Percentiles rank a stretch among this genome's conserved stretches.
Conservation (phyloP, 2,797 vertebrate species). For the Picus viridis region DNA sequence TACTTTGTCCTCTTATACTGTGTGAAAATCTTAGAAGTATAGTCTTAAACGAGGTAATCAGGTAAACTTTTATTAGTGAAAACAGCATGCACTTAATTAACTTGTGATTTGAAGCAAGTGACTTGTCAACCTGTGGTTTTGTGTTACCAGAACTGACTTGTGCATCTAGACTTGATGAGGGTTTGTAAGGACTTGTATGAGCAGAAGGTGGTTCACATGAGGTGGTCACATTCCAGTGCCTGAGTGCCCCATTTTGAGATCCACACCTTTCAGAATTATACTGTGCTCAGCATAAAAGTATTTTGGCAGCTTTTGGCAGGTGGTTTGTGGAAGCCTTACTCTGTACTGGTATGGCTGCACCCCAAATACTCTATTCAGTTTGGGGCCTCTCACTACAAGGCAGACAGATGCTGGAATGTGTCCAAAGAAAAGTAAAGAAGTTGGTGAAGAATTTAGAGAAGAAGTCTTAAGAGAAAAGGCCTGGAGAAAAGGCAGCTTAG, state of each 20-base stretch:
- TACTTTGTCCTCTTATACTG: background rate
- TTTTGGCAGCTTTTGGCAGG: background rate
- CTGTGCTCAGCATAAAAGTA: background rate
- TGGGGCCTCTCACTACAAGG: too few relatives aligned
- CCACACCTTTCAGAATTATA: background rate
- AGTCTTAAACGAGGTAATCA: background rate
- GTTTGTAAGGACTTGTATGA: background rate
- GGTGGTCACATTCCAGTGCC: background rate
- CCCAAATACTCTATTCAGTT: too few relatives aligned
- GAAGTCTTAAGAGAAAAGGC: too few relatives aligned
- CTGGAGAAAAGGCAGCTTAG: too few relatives aligned
- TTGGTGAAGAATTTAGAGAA: too few relatives aligned
- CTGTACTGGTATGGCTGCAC: too few relatives aligned
- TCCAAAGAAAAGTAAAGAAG: too few relatives aligned
- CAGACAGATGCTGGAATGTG: too few relatives aligned
- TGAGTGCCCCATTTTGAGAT: background rate
- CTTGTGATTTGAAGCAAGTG: background rate
- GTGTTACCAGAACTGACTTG: background rate
- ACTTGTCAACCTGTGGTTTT: background rate
- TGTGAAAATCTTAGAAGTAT: background rate
- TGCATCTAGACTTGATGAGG: background rate
- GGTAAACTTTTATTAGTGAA: background rate
- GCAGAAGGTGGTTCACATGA: background rate
- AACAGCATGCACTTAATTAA: background rate
- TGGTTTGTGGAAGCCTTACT: background rate